Conservation (phyloP, 1,140 invertebrate genomes). For the Limonius californicus region DNA sequence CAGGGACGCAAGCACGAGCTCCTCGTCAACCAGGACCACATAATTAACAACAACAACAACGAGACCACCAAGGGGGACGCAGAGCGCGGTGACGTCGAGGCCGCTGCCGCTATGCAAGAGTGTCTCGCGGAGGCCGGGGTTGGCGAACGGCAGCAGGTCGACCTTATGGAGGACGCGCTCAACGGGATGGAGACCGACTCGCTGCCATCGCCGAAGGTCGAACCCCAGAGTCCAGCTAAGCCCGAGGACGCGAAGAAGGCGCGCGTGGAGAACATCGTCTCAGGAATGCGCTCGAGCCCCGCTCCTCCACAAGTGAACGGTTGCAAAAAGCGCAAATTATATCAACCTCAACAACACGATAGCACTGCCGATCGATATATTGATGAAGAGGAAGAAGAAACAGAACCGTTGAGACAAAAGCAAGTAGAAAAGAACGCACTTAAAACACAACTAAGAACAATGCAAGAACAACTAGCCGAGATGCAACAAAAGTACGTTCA, state of each 20-base stretch:
- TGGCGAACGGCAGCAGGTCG: slow-evolving; percentile 50
- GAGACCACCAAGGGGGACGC: slow-evolving; percentile 48
- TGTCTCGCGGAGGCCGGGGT: slow-evolving; percentile 55
- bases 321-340: slow-evolving; percentile 95
- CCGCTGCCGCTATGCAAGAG: slow-evolving; percentile 59
- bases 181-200: slow-evolving; percentile 67
- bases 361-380: slow-evolving; percentile 68
- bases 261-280: slow-evolving; percentile 91
- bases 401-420: slow-evolving; percentile 75
- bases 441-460: slow-evolving; percentile 76
- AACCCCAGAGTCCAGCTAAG: slow-evolving; percentile 59
- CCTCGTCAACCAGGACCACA: slow-evolving; percentile 52
- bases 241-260: slow-evolving; percentile 79
- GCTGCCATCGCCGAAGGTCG: slow-evolving; percentile 64
- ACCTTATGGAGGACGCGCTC: slow-evolving; percentile 55
- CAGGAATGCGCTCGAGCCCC: slow-evolving; percentile 83
- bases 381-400: slow-evolving; percentile 71
- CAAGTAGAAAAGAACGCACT: slow-evolving; percentile 79
- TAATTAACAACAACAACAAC: slow-evolving; percentile 53
- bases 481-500: slow-evolving; percentile 90
- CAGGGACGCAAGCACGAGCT: slow-evolving; percentile 76
- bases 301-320: slow-evolving; percentile 74
- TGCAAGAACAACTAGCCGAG: slow-evolving; percentile 84
- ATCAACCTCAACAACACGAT: slow-evolving; percentile 92
- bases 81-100: slow-evolving; percentile 61